Percentiles rank a stretch among this genome's conserved stretches.
Evolutionary conservation across 1,140 invertebrate genomes (phyloP).

Genomic region (Heliconius eleuchia): DNA sequence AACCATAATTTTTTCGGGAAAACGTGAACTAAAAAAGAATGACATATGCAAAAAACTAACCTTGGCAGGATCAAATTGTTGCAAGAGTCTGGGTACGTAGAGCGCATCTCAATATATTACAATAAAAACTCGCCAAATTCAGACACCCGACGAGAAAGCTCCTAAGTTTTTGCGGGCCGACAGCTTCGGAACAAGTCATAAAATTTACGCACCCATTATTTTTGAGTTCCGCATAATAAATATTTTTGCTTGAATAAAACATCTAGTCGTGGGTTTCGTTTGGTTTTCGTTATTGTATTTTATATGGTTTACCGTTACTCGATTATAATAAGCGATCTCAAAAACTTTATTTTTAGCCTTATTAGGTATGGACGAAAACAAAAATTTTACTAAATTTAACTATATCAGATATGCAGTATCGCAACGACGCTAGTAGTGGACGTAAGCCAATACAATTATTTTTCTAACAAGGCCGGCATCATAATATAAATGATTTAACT

Average conservation of each 20-base stretch:
- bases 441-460: no score
- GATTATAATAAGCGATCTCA: background rate
- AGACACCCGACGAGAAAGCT: slow-evolving; percentile 48
- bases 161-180: slow-evolving; percentile 43
- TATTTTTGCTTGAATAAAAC: slow-evolving; percentile 13
- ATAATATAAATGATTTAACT: no score
- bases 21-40: background rate
- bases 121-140: slow-evolving; percentile 58
- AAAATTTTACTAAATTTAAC: no score
- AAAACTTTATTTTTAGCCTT: no score
- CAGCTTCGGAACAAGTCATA: slow-evolving; percentile 59
- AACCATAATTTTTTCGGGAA: background rate
- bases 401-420: no score
- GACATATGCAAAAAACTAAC: slow-evolving; percentile 1
- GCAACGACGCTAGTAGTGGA: no score
- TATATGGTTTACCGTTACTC: background rate
- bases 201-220: slow-evolving; percentile 43
- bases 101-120: slow-evolving; percentile 48
- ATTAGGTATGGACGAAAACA: no score
- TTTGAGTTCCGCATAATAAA: slow-evolving; percentile 30
- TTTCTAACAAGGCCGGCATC: no score
- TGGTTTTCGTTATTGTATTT: slow-evolving; percentile 1
- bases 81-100: slow-evolving; percentile 3
- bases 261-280: background rate
- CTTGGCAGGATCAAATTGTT: slow-evolving; percentile 4